Base-by-base conservation (phyloP, 2,888 invertebrate genomes). In the Clusia tigrina region DNA sequence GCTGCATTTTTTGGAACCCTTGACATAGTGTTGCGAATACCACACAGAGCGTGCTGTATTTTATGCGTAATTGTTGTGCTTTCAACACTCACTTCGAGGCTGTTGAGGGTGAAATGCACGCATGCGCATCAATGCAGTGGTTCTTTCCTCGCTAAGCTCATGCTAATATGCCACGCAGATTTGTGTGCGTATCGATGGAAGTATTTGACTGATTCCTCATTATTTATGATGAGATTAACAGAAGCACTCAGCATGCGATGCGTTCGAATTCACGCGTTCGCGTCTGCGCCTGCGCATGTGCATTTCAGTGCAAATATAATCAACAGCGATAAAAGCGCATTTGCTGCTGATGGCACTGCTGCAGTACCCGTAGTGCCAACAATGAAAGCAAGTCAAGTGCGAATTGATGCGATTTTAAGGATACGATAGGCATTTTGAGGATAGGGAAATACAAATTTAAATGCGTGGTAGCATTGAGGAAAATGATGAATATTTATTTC, bases 161-260 rank as follows among this genome's bases (percentile, higher is more conserved):
- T n/a, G 32, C 12, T 32, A 12, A 32, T 32, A 32, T 32, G 12
- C 32, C 12, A 6, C 6, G 32, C 32, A 12, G 42, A 42, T 42
- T 42, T 42, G 42, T 42, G 42, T 42, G 42, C 42, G 42, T 10
- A 15, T 42, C 42, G n/a, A 6, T 52, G 38, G 59, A 59, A 54
- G 53, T 54, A 54, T 23, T 53, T 20, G 59, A 25, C 22, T 42
- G 38, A 59, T 53, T 53, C 58, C 18, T 22, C 59, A 54, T 59
- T 59, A 59, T 59, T 59, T 59, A 54, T 59, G 59, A 59, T 54
- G 59, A 42, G 59, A 38, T 59, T 59, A 59, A 38, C 42, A 25
- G 20, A 20, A 2, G 48, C 17, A 17, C 23, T 26, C 46, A 42
- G 57, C 57, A 2, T 20, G 1, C 22, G 26, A n/a, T 42, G 52